These are phyloP conservation scores for Ceratosolen solmsi DNA, from an alignment of 1,140 invertebrate genomes.

Conservation along the genomic window DNA sequence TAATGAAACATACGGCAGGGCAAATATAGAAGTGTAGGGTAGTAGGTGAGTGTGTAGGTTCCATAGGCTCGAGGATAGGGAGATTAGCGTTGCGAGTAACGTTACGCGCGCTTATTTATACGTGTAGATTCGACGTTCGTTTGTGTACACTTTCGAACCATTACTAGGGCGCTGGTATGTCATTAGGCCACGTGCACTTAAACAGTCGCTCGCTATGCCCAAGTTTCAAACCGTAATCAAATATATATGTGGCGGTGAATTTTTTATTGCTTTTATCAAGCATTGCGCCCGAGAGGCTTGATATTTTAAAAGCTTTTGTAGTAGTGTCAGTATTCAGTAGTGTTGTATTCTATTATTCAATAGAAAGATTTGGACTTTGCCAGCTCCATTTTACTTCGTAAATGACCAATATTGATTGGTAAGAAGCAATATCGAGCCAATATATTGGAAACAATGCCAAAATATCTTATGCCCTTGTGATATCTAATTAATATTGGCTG, in stretches of 20 bases:
- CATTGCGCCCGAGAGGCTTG: background rate
- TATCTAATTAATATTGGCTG: too few species aligned
- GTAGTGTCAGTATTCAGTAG: background rate
- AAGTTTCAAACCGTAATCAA: conserved; percentile 15
- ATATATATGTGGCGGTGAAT: background rate
- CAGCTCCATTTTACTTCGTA: too few species aligned
- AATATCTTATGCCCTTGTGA: too few species aligned
- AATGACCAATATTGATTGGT: too few species aligned
- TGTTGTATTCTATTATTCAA: background rate
- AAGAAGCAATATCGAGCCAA: too few species aligned
- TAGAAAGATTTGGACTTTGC: background rate
- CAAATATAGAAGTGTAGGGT: conserved; percentile 16
- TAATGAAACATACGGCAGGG: conserved; percentile 42
- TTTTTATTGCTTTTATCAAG: background rate
- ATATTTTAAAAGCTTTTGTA: background rate
- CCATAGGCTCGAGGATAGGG: background rate
- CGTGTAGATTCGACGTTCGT: background rate
- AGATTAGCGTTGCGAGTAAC: too few species aligned
- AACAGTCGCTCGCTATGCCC: background rate
- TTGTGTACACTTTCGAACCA: conserved; percentile 10
- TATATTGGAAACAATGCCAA: too few species aligned
- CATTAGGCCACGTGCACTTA: background rate
- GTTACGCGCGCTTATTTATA: background rate
- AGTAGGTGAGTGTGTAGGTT: background rate
- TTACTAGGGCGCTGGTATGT: background rate